phyloP scores from a whole-genome alignment of 2,888 invertebrate genomes.

The Gerris lacustris region DNA sequence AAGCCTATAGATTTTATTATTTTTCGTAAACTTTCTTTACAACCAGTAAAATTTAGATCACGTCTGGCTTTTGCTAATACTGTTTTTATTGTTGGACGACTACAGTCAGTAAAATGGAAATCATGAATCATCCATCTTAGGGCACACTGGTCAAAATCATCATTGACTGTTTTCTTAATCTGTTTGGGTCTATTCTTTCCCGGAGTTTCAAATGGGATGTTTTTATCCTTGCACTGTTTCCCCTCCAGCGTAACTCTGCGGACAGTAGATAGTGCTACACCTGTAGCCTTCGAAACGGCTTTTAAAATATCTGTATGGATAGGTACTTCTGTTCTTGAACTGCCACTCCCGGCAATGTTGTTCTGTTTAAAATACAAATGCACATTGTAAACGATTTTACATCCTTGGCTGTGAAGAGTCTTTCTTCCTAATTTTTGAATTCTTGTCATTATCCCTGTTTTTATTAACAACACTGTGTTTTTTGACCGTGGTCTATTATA shows the following conservation, averaged over 20 bases:
- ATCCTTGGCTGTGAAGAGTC: no score
- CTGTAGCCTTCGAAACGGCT: neutral
- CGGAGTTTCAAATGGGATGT: conserved; percentile 3
- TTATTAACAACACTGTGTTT: no score
- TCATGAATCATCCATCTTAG: neutral
- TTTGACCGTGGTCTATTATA: no score
- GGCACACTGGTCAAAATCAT: conserved; percentile 1
- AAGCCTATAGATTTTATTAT: conserved; percentile 7
- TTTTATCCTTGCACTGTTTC: neutral
- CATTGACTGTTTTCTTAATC: neutral
- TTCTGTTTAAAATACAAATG: no score
- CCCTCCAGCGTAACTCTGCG: no score
- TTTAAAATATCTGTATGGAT: neutral
- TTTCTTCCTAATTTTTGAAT: no score
- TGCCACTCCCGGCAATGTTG: no score
- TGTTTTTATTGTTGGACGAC: neutral
- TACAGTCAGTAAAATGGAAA: neutral
- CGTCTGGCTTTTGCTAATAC: neutral
- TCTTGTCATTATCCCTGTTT: no score
- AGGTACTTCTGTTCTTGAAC: no score
- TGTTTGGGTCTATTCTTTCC: neutral
- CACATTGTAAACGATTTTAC: no score
- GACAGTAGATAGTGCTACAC: neutral
- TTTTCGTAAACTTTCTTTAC: neutral
- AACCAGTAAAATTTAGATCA: neutral